Evolutionary conservation across 2,888 invertebrate species (phyloP).

Genomic region (Nymphalis urticae): DNA sequence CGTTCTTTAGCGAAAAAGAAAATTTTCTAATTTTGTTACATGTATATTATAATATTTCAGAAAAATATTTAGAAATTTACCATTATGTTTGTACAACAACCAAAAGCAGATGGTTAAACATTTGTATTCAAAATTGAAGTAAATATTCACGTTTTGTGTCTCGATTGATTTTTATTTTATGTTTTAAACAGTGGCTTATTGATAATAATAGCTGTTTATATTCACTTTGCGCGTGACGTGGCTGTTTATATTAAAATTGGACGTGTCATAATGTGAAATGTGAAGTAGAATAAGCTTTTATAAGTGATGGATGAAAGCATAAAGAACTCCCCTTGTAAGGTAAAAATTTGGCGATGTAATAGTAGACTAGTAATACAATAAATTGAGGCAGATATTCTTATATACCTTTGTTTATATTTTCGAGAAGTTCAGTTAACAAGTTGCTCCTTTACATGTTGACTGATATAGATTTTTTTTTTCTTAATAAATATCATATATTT

Average conservation of each 20-base stretch:
- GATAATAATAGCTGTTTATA: conserved; percentile 70
- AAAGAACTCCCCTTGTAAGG: conserved; percentile 78
- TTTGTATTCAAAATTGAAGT: conserved; percentile 51
- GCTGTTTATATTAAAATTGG: conserved; percentile 61
- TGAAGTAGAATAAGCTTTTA: conserved; percentile 65
- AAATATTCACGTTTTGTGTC: conserved; percentile 73
- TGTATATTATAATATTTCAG: conserved; percentile 6
- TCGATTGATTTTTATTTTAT: conserved; percentile 76
- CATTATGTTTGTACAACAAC: conserved; percentile 18
- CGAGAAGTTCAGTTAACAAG: conserved; percentile 17
- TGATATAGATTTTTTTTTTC: not conserved
- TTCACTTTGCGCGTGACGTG: conserved; percentile 70
- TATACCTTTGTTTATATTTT: conserved; percentile 26
- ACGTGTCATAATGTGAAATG: conserved; percentile 69
- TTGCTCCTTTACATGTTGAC: conserved; percentile 12
- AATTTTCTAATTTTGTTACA: conserved; percentile 17
- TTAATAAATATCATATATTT: conserved; percentile 20
- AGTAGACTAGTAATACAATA: conserved; percentile 44
- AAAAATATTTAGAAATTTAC: conserved; percentile 11
- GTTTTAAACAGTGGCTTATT: conserved; percentile 78
- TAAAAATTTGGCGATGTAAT: conserved; percentile 65
- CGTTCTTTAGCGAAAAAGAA: conserved; percentile 23
- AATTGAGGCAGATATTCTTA: conserved; percentile 24
- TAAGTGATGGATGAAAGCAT: conserved; percentile 76
- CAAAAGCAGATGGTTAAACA: conserved; percentile 29